Evolutionary conservation across 2,113 vertebrate genomes (phyloP), one percentile per base, ranked within the genome.

Genomic region (Galeopterus variegatus): DNA sequence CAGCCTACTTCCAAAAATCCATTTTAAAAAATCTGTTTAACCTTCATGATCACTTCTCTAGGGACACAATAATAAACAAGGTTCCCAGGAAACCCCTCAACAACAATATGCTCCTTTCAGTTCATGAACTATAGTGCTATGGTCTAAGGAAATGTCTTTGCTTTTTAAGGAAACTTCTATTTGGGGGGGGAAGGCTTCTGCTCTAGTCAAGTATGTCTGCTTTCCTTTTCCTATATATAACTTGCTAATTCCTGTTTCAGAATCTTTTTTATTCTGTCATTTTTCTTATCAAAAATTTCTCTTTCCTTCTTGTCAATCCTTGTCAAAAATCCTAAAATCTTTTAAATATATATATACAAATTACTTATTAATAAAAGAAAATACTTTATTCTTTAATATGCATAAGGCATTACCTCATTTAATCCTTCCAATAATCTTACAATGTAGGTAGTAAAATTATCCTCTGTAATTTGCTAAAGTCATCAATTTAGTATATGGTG

Each of bases 171-270:
- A 89, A 93, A 93, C 5, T 58, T 86, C 45, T 36, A 52, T 86
- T 97, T 92, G 18, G 67, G 10, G 26, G 24, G 41, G 85, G 54
- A 56, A 54, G 4, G n/a, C 33, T 19, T 50, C 81, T 88, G 73
- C 33, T 87, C 33, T 65, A 93, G 48, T 85, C 90, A 97, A 95
- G 94, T 93, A 87, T 62, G 33, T 56, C 77, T 88, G 60, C n/a
- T 97, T 93, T 91, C 70, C 36, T 97, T 96, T 87, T 95, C 88
- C 86, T 96, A 21, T 76, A 52, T 26, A 45, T 56, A 3, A 89
- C 45, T 75, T 94, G 65, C 77, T 95, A 95, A 90, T 85, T 97
- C 65, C 72, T 96, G 26, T 92, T 96, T 93, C 50, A 94, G 52
- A 91, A 84, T 85, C 50, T 83, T 60, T 95, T 82, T 88, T 64